These are phyloP conservation scores for Geotrypetes seraphini DNA, from an alignment of 2,797 vertebrate species.

Conservation along the genomic window DNA sequence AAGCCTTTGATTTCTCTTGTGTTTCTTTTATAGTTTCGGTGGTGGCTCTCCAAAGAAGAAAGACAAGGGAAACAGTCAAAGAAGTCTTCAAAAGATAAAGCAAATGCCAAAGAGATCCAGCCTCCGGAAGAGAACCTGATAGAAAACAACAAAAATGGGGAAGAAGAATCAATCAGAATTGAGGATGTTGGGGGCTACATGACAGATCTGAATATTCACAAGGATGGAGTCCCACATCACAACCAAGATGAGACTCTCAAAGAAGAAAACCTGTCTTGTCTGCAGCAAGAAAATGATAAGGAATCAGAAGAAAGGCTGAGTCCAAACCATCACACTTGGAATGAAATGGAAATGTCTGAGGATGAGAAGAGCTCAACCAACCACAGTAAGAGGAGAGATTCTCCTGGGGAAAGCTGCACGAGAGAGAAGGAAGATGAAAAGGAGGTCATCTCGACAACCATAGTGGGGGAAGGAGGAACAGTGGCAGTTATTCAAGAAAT, in stretches of 20 bases:
- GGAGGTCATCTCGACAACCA: not conserved
- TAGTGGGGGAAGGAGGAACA: not conserved
- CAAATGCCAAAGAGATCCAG: constrained; percentile 24
- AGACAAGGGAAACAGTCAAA: constrained; percentile 38
- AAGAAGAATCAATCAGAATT: constrained; percentile 26
- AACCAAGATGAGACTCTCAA: not conserved
- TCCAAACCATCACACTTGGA: not conserved
- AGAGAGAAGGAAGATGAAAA: not conserved
- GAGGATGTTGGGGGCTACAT: constrained; percentile 17
- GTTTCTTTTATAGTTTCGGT: constrained; percentile 54
- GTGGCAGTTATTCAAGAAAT: not conserved
- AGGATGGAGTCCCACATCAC: constrained; percentile 18
- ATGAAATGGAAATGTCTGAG: accelerated
- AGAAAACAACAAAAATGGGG: constrained; percentile 39
- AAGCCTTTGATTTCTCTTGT: constrained; percentile 5
- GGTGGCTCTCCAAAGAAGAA: constrained; percentile 58
- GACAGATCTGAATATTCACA: constrained; percentile 11
- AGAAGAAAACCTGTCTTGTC: not conserved
- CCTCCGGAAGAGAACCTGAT: constrained; percentile 30
- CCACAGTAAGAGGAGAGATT: not conserved
- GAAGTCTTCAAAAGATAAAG: constrained; percentile 47
- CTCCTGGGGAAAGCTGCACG: accelerated
- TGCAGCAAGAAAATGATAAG: accelerated
- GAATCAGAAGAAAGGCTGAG: not conserved
- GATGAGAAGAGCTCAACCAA: not conserved